Evolutionary conservation across 2,888 invertebrate genomes (phyloP).

Genomic region (Yponomeuta plumbellus): DNA sequence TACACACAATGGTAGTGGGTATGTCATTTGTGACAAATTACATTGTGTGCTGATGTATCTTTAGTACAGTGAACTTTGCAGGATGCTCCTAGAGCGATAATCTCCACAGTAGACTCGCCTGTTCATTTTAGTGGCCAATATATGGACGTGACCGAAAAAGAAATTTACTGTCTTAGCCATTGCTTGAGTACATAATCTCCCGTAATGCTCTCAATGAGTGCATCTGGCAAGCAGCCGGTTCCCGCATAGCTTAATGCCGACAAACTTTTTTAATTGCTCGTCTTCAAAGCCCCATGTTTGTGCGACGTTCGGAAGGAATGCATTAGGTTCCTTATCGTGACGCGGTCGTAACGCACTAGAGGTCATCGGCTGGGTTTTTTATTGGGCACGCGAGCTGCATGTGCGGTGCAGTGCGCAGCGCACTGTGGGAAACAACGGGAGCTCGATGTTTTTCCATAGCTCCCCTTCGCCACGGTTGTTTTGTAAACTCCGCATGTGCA

Average conservation of each 20-base stretch:
- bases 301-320: slow-evolving; percentile 32
- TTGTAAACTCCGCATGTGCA: slow-evolving; percentile 9
- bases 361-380: slow-evolving; percentile 69
- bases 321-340: slow-evolving; percentile 6
- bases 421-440: slow-evolving; percentile 61
- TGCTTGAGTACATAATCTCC: neutral
- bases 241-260: slow-evolving; percentile 63
- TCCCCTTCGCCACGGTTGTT: slow-evolving; percentile 11
- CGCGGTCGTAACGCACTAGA: slow-evolving; percentile 48
- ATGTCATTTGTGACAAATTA: slow-evolving; percentile 13
- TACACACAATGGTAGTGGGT: neutral
- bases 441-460: slow-evolving; percentile 30
- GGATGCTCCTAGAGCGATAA: neutral
- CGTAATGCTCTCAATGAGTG: slow-evolving; percentile 49
- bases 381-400: slow-evolving; percentile 48
- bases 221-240: slow-evolving; percentile 57
- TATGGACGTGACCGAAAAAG: neutral
- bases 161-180: neutral
- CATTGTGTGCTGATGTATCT: slow-evolving; percentile 12
- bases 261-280: slow-evolving; percentile 70
- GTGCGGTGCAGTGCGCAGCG: slow-evolving; percentile 36
- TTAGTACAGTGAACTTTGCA: slow-evolving; percentile 13
- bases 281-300: slow-evolving; percentile 61
- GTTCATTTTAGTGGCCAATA: neutral
- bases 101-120: neutral